Evolutionary conservation across 2,888 invertebrate species (phyloP), one percentile per base, ranked within the genome.

Genomic region (Anoplius nigerrimus): DNA sequence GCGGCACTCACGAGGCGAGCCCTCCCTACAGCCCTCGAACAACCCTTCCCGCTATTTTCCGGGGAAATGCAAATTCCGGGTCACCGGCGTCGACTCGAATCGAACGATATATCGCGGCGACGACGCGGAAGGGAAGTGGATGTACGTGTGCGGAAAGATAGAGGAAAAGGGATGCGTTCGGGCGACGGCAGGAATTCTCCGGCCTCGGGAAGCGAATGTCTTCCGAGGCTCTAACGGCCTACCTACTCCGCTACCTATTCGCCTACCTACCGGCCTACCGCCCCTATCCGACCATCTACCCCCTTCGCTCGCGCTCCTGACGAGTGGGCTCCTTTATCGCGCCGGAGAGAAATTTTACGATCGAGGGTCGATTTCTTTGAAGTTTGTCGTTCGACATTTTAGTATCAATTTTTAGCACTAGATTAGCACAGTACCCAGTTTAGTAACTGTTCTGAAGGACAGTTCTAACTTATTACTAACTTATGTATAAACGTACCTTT

Each of bases 41-140:
- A 43, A 58, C 57, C 24, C 56, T 70, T 57, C 60, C 27, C 55
- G 55, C 66, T 76, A 76, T 78, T 82, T 79, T 73, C 80, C 72
- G 65, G 61, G 81, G 62, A 79, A 79, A 82, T 80, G 82, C 74
- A 81, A 82, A 82, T 81, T 82, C 76, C 72, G 69, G 81, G 81
- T 82, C 77, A 75, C 72, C 72, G 81, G 74, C 76, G 76, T 75
- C 74, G 74, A 69, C 67, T 79, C 78, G 76, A 78, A 77, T 71
- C 76, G 71, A 66, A 64, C 78, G 72, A 79, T 79, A 76, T 79
- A 79, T 79, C 78, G 78, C 54, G 65, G 58, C 62, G 74, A 60
- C 74, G 74, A 74, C 76, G 71, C 43, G 67, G 69, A 69, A 76
- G 59, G 64, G 71, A 78, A 72, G 72, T 70, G 71, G 75, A 74